Evolutionary conservation across 2,888 invertebrate genomes (phyloP), one percentile per base, ranked within the genome.

Genomic region (Agonopterix subpropinquella): DNA sequence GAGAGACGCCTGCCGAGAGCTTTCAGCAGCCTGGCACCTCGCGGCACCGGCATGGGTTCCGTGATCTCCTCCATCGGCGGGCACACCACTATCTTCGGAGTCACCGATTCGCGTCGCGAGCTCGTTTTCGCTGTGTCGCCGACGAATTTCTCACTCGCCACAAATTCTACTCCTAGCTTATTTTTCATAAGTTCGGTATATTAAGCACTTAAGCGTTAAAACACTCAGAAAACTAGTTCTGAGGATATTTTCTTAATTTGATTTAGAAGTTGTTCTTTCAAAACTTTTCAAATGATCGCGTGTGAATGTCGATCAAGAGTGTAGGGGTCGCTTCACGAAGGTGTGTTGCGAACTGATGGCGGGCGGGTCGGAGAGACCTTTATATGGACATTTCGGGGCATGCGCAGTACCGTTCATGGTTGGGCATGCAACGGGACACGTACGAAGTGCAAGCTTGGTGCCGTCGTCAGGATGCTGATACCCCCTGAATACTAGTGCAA

Each of bases 1-100:
- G 92, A 89, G 45, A 94, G 87, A 55, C 91, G 90, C 50, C 90
- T 87, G 71, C 91, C 91, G 55, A 94, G 89, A 35, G 92, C 92
- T 56, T 92, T 90, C 65, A 94, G 90, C 60, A 94, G 85, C 45
- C 92, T 87, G 52, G 92, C 84, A 47, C 92, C 92, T 8, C 91
- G 90, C 11, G 80, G 72, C 28, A 89, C 87, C 0, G 91, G 85
- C 8, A 89, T 89, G 3, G 90, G 86, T 51, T 91, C 91, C 15
- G 90, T 82, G 53, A 91, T 89, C 15, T 89, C 88, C 56, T 89
- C 89, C 58, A 79, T 73, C 4, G 89, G 89, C 41, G 89, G 89
- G 55, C 79, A 89, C 58, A 89, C 86, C 36, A 89, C 80, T 43
- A 89, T 89, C 63, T 80, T 86, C 47, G 89, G 89, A 41, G 85